Evolutionary conservation across 2,797 vertebrate species (phyloP).

Genomic region (Pitangus sulphuratus): DNA sequence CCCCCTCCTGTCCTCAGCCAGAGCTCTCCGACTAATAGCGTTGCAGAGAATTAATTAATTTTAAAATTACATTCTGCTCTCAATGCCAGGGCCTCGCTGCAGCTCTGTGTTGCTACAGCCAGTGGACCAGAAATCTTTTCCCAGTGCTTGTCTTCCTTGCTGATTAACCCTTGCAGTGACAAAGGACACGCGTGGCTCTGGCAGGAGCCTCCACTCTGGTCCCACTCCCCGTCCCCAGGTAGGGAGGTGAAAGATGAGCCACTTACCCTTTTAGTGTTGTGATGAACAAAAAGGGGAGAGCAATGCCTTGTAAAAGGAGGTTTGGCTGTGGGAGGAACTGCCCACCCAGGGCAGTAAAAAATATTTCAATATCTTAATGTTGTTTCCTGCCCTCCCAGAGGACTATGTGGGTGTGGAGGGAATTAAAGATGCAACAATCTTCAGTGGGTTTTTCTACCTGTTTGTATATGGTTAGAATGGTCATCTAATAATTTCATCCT

Average conservation of each 20-base stretch:
- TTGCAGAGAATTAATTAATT: background rate
- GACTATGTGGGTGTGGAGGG: background rate
- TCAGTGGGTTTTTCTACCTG: background rate
- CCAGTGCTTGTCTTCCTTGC: background rate
- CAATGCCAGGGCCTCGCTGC: background rate
- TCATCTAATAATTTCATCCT: background rate
- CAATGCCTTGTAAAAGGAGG: background rate
- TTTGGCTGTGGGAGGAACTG: background rate
- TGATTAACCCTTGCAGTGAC: background rate
- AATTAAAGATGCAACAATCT: background rate
- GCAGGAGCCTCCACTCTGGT: background rate
- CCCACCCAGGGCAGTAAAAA: background rate
- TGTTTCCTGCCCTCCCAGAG: background rate
- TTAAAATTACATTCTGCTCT: background rate
- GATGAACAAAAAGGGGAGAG: background rate
- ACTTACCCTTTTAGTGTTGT: rapidly evolving
- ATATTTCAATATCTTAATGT: background rate
- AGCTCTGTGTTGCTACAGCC: background rate
- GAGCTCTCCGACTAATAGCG: rapidly evolving
- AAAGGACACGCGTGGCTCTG: rapidly evolving
- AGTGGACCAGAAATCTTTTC: conserved; percentile 2
- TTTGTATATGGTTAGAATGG: background rate
- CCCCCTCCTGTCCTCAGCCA: background rate
- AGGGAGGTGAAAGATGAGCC: background rate
- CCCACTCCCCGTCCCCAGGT: rapidly evolving